These are phyloP conservation scores for Hydrochoerus hydrochaeris DNA, from an alignment of 2,113 vertebrate species.

Conservation along the genomic window DNA sequence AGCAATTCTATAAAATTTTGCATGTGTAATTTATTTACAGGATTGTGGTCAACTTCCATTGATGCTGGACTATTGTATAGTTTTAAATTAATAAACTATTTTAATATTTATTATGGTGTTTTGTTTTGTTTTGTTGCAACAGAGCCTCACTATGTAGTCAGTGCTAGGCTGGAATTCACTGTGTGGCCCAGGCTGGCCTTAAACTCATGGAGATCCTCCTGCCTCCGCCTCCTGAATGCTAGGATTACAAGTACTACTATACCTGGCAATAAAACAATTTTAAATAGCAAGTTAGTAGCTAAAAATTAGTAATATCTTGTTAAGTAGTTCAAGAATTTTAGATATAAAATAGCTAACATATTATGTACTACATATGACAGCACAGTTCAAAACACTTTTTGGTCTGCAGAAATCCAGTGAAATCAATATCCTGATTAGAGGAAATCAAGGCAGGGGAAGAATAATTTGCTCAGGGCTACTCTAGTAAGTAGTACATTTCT, in stretches of 20 bases:
- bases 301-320: background rate
- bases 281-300: background rate
- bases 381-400: constrained; percentile 4
- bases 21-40: background rate
- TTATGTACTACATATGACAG: background rate
- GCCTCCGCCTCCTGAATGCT: background rate
- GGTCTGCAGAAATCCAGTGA: background rate
- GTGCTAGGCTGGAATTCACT: background rate
- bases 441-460: background rate
- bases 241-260: background rate
- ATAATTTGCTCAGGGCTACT: background rate
- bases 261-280: background rate
- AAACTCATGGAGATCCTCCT: background rate
- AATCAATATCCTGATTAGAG: background rate
- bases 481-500: background rate
- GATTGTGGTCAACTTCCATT: background rate
- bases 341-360: background rate
- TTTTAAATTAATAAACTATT: background rate
- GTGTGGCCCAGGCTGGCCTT: background rate
- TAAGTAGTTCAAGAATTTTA: background rate
- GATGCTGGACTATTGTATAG: background rate
- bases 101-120: background rate
- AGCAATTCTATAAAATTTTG: background rate
- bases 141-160: background rate
- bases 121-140: background rate